Percentiles rank a stretch among this genome's conserved stretches.
These are phyloP conservation scores for Xiphorhynchus elegans DNA, from an alignment of 2,113 vertebrate genomes.

Conservation along the genomic window DNA sequence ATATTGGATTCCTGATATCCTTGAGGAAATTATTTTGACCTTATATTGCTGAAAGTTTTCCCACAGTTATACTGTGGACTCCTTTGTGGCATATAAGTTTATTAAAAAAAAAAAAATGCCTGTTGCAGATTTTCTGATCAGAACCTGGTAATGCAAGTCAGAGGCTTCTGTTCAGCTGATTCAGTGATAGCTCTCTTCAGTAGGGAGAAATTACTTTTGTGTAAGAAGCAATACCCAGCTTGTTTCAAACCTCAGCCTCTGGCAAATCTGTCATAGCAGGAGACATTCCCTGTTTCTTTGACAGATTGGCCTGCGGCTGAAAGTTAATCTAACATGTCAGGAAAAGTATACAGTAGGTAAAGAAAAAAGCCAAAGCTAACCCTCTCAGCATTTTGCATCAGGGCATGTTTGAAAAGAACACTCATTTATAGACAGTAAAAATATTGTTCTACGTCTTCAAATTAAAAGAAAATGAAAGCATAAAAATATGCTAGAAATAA, in stretches of 20 bases:
- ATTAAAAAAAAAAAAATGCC: conserved; percentile 58
- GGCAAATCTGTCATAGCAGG: conserved; percentile 79
- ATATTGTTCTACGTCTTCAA: not conserved
- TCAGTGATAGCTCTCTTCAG: conserved; percentile 71
- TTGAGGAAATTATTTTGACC: conserved; percentile 71
- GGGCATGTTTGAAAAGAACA: conserved; percentile 13
- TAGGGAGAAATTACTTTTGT: conserved; percentile 77
- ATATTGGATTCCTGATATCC: conserved; percentile 51
- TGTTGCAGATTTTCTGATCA: conserved; percentile 68
- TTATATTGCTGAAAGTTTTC: conserved; percentile 56
- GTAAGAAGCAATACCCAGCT: conserved; percentile 75
- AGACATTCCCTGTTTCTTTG: conserved; percentile 81
- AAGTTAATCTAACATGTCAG: conserved; percentile 82
- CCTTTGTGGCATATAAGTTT: conserved; percentile 64
- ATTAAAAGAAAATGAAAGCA: conserved; percentile 36
- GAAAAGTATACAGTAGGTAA: conserved; percentile 66
- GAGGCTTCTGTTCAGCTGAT: conserved; percentile 67
- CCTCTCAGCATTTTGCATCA: conserved; percentile 44
- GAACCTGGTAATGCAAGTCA: conserved; percentile 65
- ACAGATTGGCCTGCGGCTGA: conserved; percentile 78
- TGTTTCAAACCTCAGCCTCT: conserved; percentile 77
- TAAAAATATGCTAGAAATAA: conserved; percentile 25
- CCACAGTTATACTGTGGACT: conserved; percentile 39
- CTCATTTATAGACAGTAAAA: conserved; percentile 28
- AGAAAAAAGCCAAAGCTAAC: conserved; percentile 45